Evolutionary conservation across 1,140 invertebrate species (phyloP), one percentile per base, ranked within the genome.

Genomic region (Thaumetopoea pityocampa): DNA sequence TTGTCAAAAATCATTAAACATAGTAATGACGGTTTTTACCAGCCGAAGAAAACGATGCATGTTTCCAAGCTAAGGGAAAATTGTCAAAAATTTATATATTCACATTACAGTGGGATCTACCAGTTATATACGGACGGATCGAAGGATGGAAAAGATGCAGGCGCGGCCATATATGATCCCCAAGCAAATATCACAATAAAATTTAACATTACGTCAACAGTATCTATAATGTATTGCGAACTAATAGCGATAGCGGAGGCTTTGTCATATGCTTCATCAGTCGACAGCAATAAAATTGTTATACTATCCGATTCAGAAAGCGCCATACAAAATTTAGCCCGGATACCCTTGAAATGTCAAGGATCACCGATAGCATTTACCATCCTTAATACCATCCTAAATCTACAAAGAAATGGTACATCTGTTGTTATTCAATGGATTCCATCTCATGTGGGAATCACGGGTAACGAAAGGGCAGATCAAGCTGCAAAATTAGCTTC

Each of bases 291-390:
- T 7, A 30, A 42, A 6, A 22, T 27, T 30, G 37, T 46, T 1
- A 37, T 52, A 1, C 16, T 52, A 12, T 20, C 42, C 5, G 42
- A 52, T 17, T 35, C 26, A 2, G 41, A 20, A 14, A 52, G 49
- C 8, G 30, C 49, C 2, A 19, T 52, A 2, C 42, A 46, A 33
- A 42, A 52, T 22, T 9, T 52, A 23, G 36, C 42, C 41, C 49
- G 42, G 6, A 41, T 42, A 23, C 22, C 43, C 42, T 41, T 32
- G 32, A 29, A 14, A n/a, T 10, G 14, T 14, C 19, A 32, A 41
- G 49, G 42, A 6, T 17, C 20, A 26, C 33, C 42, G 37, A 42
- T 42, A 42, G 49, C 49, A 10, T 52, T 46, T 15, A 32, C 6
- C 5, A 24, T 45, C 1, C 8, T 51, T 8, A 9, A 40, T 1